Evolutionary conservation across 2,888 invertebrate species (phyloP), one percentile per base, ranked within the genome.

Genomic region (Reticulitermes lucifugus): DNA sequence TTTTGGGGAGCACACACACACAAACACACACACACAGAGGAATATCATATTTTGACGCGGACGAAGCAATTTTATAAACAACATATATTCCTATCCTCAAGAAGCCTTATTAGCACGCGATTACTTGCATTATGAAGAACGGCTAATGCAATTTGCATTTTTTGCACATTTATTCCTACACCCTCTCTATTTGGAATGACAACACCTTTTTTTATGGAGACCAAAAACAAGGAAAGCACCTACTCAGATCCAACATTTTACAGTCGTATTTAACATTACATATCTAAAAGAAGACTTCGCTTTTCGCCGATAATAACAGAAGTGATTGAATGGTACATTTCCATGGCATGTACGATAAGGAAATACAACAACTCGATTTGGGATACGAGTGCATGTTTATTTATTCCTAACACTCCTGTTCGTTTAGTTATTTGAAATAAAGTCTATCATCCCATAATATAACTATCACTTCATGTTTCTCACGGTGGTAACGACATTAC

Each of bases 41-140:
- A 81, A 70, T 81, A 81, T 81, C 81, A 81, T 81, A 81, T 81
- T 81, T 81, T 81, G 81, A 81, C 65, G 70, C 46, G 65, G 65
- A 43, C 81, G 65, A 70, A 81, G 81, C 81, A 65, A 43, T 81
- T 81, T 81, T 70, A 81, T 65, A 81, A 43, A 70, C 81, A 70
- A 70, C 60, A 46, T 43, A 25, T 22, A 43, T 25, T 43, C 14
- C 81, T 25, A 81, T 60, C 81, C 81, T 60, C 70, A 81, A 81
- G 70, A 81, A 81, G 41, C 65, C 81, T 81, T 81, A 81, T 81
- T 81, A 81, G 46, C 81, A 25, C 65, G 29, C 81, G 81, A 81
- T 81, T 81, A 70, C 70, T 81, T 46, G 81, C 65, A 81, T 81
- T 81, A 65, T 81, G 65, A 81, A 81, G 70, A 81, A 81, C 43